These are phyloP conservation scores for Luehdorfia chinensis DNA, from an alignment of 1,140 invertebrate genomes.

Conservation along the genomic window DNA sequence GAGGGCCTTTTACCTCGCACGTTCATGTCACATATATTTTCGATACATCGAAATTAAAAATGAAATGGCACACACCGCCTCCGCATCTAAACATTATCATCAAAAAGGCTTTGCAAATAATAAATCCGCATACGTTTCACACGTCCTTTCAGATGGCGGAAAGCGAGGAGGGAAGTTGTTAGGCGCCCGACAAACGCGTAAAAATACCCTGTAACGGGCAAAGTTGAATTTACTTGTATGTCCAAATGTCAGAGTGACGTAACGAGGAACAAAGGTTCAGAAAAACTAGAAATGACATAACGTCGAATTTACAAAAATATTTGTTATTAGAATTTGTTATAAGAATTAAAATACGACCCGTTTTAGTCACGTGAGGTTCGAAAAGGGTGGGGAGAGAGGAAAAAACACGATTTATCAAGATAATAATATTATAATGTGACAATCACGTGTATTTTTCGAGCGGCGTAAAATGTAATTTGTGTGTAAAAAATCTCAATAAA, in stretches of 20 bases:
- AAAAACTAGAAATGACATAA: constrained; percentile 23
- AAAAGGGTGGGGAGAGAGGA: no score
- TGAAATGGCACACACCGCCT: not conserved
- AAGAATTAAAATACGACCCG: no score
- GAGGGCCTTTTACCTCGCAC: no score
- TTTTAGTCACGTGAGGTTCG: no score
- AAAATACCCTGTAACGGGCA: constrained; percentile 34
- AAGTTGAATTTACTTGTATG: constrained; percentile 35
- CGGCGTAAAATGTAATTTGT: no score
- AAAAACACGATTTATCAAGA: no score
- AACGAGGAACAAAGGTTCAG: constrained; percentile 8
- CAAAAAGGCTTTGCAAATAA: constrained; percentile 23
- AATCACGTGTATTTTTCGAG: no score
- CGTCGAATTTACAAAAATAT: no score
- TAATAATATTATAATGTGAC: no score
- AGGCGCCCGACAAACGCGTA: constrained; percentile 30
- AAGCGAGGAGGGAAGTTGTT: constrained; percentile 32
- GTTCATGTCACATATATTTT: no score
- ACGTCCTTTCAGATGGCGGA: constrained; percentile 26
- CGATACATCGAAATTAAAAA: constrained; percentile 7
- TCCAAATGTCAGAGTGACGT: constrained; percentile 29
- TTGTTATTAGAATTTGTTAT: no score
- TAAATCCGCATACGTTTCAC: constrained; percentile 24
- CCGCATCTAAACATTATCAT: constrained; percentile 21
- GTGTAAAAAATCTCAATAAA: no score